A percentile compares a stretch with the other conserved stretches of the same genome.
Conservation (phyloP, 2,113 vertebrate genomes). For the Oncorhynchus kisutch region DNA sequence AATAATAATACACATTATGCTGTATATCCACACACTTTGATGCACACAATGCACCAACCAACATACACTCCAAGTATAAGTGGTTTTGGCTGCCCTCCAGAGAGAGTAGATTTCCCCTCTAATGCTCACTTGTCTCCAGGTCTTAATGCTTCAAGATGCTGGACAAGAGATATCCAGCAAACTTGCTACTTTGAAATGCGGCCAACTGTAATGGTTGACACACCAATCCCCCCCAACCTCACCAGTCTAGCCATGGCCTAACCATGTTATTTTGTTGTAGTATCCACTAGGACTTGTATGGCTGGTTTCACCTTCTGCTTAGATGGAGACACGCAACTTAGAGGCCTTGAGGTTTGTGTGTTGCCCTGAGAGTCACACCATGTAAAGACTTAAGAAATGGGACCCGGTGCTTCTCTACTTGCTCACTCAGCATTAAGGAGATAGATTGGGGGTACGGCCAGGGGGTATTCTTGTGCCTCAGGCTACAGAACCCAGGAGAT, state of each 20-base stretch:
- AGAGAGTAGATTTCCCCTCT: not conserved
- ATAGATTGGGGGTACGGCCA: no score
- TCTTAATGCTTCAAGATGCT: not conserved
- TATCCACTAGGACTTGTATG: no score
- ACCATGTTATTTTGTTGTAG: not conserved
- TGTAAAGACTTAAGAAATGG: no score
- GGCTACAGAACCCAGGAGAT: no score
- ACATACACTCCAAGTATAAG: no score
- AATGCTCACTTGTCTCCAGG: not conserved
- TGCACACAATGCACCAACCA: constrained; percentile 12
- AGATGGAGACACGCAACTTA: no score
- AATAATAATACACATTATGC: not conserved
- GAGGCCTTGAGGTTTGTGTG: no score
- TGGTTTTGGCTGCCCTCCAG: not conserved
- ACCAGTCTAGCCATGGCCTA: not conserved
- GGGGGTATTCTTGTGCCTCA: no score
- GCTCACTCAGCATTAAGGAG: no score
- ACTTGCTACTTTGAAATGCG: not conserved
- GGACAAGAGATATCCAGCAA: not conserved
- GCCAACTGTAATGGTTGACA: not conserved
- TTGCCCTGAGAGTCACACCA: no score
- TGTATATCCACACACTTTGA: not conserved
- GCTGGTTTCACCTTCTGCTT: no score
- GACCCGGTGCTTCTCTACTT: no score
- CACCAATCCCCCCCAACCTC: not conserved